Evolutionary conservation across 1,140 invertebrate genomes (phyloP), one percentile per base, ranked within the genome.

Genomic region (Dinothrombium tinctorium): DNA sequence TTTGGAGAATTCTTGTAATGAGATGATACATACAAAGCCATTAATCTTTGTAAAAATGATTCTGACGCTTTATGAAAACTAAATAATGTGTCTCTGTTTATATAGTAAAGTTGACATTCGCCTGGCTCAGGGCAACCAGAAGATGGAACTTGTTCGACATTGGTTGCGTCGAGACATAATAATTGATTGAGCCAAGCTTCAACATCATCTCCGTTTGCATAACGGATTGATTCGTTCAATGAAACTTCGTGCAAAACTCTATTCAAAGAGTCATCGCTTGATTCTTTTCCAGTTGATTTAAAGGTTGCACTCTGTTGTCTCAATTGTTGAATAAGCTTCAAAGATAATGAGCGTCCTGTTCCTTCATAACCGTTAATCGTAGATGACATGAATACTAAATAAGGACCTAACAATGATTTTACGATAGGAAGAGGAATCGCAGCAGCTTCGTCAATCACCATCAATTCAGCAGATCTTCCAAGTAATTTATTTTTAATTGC

Each of bases 1-100:
- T 99, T 95, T 1, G 94, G 94, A 41, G 77, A 86, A 60, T 99
- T 99, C 71, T 92, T 95, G 56, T 99, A 98, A 66, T 99, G 92
- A 11, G 90, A 95, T 0, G 92, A 72, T 0, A 96, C 90, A 57
- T 87, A 94, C 4, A 99, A 69, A 24, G 80, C 70, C 43, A 98
- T 81, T 0, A 99, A 52, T 50, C 78, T 64, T 53, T 95, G 84
- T 4, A 99, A 63, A 60, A 99, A 98, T 2, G 70, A 62, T 61
- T 99, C 94, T 0, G 90, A 89, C 0, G 83, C 82, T 58, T 80
- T 80, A 53, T 96, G 86, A 56, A 89, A 96, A 40, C 84, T 94
- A 60, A 99, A 99, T 11, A 99, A 59, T 0, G 87, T 87, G 55
- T 99, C 90, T 44, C 92, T 35, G 51, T 69, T 69, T 4, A 70